These are phyloP conservation scores for Escarpia spicata DNA, from an alignment of 2,888 invertebrate genomes.

Conservation along the genomic window DNA sequence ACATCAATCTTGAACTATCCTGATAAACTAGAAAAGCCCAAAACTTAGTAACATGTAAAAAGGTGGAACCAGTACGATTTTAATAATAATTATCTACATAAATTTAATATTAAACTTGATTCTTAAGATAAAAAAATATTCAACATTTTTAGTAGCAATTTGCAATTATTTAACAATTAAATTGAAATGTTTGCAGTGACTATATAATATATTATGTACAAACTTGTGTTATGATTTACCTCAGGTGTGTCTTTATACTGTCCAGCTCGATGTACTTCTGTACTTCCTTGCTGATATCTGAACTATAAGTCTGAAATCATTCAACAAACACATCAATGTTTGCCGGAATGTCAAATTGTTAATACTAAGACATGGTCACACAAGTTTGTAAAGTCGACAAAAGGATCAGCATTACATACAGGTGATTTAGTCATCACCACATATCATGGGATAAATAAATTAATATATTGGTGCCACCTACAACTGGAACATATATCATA, in stretches of 20 bases:
- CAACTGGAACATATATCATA: too few relatives aligned
- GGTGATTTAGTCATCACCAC: too few relatives aligned
- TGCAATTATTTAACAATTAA: background rate
- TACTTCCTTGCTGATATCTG: slow-evolving; percentile 29
- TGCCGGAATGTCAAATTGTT: background rate
- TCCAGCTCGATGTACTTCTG: slow-evolving; percentile 27
- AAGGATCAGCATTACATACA: too few relatives aligned
- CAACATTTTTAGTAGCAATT: background rate
- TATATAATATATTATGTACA: background rate
- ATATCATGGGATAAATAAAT: too few relatives aligned
- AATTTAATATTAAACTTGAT: background rate
- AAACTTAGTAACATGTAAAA: background rate
- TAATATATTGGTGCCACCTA: too few relatives aligned
- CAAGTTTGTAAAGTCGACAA: too few relatives aligned
- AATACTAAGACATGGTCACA: too few relatives aligned
- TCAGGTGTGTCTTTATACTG: slow-evolving; percentile 36
- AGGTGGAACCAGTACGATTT: background rate
- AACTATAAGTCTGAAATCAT: slow-evolving; percentile 31
- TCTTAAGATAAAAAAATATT: background rate
- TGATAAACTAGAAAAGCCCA: too few relatives aligned
- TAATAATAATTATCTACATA: background rate
- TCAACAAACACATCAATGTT: background rate
- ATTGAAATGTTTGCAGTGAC: background rate
- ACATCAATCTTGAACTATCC: too few relatives aligned
- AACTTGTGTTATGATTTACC: slow-evolving; percentile 27